Evolutionary conservation across 2,888 invertebrate species (phyloP).

Genomic region (Oxyteleia sp.): DNA sequence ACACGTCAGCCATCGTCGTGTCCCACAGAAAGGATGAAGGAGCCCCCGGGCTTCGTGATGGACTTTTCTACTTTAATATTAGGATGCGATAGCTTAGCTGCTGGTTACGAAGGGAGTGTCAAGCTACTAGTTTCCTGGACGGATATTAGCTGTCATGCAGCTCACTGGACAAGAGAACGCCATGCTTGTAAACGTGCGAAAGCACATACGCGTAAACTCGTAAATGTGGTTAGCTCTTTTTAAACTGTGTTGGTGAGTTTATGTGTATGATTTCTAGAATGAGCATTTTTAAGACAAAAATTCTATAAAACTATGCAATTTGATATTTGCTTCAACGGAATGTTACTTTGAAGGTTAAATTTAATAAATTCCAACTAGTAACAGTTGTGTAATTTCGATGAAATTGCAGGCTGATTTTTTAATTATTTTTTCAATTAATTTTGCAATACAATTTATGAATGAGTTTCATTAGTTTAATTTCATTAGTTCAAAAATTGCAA

Average conservation of each 20-base stretch:
- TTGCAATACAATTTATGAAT: too few species aligned
- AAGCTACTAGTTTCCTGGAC: slow-evolving; percentile 86
- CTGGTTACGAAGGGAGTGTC: slow-evolving; percentile 75
- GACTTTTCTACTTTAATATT: slow-evolving; percentile 80
- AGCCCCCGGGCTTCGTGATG: slow-evolving; percentile 39
- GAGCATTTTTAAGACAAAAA: too few species aligned
- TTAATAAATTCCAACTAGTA: too few species aligned
- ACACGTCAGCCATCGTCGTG: slow-evolving; percentile 24
- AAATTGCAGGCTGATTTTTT: too few species aligned
- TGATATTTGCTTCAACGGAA: too few species aligned
- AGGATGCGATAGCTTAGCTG: slow-evolving; percentile 81
- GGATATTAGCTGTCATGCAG: slow-evolving; percentile 88
- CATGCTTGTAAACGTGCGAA: slow-evolving; percentile 47
- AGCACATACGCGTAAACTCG: slow-evolving; percentile 21
- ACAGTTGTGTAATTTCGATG: too few species aligned
- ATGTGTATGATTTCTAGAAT: too few species aligned
- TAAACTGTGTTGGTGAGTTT: slow-evolving; percentile 13
- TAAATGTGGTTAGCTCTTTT: slow-evolving; percentile 19
- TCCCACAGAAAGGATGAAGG: slow-evolving; percentile 2
- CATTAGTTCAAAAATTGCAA: too few species aligned
- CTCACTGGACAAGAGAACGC: slow-evolving; percentile 86
- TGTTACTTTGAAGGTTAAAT: too few species aligned
- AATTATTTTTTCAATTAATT: too few species aligned
- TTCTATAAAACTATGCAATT: too few species aligned
- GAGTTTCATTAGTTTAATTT: too few species aligned